These are phyloP conservation scores for Tachina grossa DNA, from an alignment of 2,888 invertebrate species.

Conservation along the genomic window DNA sequence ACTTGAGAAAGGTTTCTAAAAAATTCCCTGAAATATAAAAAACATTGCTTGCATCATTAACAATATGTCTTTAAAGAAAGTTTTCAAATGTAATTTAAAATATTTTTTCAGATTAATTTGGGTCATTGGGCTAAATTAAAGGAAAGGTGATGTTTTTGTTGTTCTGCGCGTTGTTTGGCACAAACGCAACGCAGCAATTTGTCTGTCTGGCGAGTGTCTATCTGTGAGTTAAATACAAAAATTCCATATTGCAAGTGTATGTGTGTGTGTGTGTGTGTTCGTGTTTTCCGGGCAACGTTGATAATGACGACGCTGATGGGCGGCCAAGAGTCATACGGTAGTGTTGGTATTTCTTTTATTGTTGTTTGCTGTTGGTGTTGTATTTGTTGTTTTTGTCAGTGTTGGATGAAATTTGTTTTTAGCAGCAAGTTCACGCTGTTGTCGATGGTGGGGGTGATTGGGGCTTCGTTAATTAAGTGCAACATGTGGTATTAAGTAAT, in stretches of 20 bases:
- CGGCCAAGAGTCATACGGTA: conserved; percentile 22
- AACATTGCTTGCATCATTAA: not conserved
- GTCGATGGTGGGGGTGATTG: conserved; percentile 11
- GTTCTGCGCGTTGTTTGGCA: conserved; percentile 35
- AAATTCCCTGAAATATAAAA: not conserved
- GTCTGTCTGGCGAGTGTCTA: conserved; percentile 58
- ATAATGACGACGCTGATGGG: conserved; percentile 45
- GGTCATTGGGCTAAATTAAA: conserved; percentile 71
- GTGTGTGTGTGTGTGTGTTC: conserved; percentile 11
- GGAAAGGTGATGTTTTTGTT: conserved; percentile 62
- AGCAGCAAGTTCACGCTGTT: conserved; percentile 47
- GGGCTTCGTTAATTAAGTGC: conserved; percentile 65
- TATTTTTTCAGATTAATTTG: conserved; percentile 67
- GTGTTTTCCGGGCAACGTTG: conserved; percentile 61
- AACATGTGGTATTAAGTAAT: conserved; percentile 71
- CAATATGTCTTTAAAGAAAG: conserved; percentile 52
- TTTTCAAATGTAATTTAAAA: conserved; percentile 53
- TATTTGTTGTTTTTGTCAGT: conserved; percentile 37
- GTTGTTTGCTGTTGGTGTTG: conserved; percentile 49
- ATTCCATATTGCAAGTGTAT: not conserved
- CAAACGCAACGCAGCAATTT: conserved; percentile 61
- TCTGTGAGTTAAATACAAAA: conserved; percentile 31
- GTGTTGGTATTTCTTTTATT: conserved; percentile 32
- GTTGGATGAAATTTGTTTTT: conserved; percentile 43
- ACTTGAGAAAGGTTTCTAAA: not conserved